These are phyloP conservation scores for Drosophila mimetica DNA, from an alignment of 2,888 invertebrate species.

Conservation along the genomic window DNA sequence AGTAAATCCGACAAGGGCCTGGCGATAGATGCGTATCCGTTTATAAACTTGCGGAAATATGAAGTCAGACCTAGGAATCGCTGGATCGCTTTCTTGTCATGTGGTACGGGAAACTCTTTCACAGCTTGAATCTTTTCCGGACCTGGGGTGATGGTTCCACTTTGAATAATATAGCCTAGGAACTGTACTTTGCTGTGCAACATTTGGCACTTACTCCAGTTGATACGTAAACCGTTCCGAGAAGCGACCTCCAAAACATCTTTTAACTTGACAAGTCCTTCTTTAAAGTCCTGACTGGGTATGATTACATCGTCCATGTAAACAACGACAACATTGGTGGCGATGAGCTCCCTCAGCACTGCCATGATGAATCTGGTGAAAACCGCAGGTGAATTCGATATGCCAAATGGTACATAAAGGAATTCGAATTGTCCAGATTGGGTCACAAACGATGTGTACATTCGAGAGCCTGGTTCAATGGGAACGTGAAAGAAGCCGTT, in stretches of 20 bases:
- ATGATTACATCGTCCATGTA: slow-evolving; percentile 5
- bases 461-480: background rate
- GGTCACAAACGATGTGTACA: background rate
- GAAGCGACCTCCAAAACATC: background rate
- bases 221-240: too few relatives aligned
- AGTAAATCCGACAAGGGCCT: background rate
- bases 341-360: background rate
- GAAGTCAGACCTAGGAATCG: slow-evolving; percentile 1
- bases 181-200: too few relatives aligned
- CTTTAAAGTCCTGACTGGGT: background rate
- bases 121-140: slow-evolving; percentile 2
- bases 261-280: background rate
- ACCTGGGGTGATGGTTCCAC: background rate
- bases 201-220: too few relatives aligned
- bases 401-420: background rate
- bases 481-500: slow-evolving; percentile 4
- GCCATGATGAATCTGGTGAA: too few relatives aligned
- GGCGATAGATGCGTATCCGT: slow-evolving; percentile 1
- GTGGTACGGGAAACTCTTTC: slow-evolving; percentile 3
- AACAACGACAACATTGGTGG: background rate
- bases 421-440: slow-evolving; percentile 2
- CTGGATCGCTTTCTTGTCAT: background rate
- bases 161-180: background rate
- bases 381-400: background rate
- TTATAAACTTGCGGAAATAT: slow-evolving; percentile 14